phyloP scores from a whole-genome alignment of 2,113 vertebrate species.

The Misgurnus anguillicaudatus region DNA sequence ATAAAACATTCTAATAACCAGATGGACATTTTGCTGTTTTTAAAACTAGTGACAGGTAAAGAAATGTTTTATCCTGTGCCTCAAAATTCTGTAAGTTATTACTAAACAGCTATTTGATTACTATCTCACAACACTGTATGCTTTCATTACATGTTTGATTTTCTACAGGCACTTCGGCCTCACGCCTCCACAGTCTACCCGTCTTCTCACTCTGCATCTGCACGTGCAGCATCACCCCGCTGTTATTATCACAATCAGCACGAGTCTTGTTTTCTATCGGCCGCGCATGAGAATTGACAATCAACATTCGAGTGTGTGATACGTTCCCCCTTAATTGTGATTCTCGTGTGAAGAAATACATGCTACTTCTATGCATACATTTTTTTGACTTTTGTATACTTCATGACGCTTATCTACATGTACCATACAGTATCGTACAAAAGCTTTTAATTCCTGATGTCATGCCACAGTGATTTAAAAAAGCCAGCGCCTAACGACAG shows the following conservation, averaged over 20 bases:
- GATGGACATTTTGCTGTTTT: too few species aligned
- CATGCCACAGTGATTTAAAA: not conserved
- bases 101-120: too few species aligned
- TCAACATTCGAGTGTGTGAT: too few species aligned
- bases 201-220: not conserved
- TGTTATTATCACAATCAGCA: not conserved
- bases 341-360: not conserved
- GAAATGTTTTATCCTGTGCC: too few species aligned
- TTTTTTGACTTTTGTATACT: too few species aligned
- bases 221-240: not conserved
- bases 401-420: not conserved
- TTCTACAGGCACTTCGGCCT: not conserved
- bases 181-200: not conserved
- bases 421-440: not conserved
- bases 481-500: constrained; percentile 1
- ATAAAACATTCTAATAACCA: too few species aligned
- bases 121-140: not conserved
- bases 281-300: too few species aligned
- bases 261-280: too few species aligned
- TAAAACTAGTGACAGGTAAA: too few species aligned
- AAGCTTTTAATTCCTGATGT: not conserved
- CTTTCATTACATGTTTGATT: not conserved
- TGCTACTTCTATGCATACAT: not conserved
- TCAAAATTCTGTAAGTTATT: too few species aligned
- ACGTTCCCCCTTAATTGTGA: too few species aligned